Percentiles rank a stretch among this genome's conserved stretches.
phyloP scores from a whole-genome alignment of 2,113 vertebrate species.

The Chionodraco myersi region DNA sequence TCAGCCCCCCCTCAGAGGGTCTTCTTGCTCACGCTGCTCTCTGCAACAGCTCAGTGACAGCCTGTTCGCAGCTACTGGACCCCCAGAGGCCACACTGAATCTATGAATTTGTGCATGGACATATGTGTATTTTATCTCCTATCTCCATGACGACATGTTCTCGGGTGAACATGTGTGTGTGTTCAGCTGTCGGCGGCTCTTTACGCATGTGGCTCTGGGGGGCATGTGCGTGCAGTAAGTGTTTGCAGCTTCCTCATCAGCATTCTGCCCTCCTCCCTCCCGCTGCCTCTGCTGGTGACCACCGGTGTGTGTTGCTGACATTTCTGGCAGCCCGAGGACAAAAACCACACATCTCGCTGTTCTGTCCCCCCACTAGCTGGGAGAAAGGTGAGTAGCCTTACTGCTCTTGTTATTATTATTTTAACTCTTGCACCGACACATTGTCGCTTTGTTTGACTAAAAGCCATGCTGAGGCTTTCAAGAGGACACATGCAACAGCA shows the following conservation, averaged over 20 bases:
- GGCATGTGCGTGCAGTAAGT: conserved; percentile 8
- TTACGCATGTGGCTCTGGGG: conserved; percentile 10
- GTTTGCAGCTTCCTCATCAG: conserved; percentile 44
- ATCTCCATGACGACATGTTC: background rate
- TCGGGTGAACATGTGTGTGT: background rate
- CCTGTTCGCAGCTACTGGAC: background rate
- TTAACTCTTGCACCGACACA: conserved; percentile 23
- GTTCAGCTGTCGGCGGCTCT: background rate
- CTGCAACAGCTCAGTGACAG: conserved; percentile 34
- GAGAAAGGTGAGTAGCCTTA: conserved; percentile 39
- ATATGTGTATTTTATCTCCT: conserved; percentile 5
- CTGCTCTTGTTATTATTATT: conserved; percentile 25
- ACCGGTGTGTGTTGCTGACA: conserved; percentile 66
- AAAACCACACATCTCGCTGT: conserved; percentile 50
- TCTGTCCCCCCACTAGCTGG: conserved; percentile 19
- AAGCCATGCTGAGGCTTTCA: conserved; percentile 19
- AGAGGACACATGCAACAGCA: conserved; percentile 16
- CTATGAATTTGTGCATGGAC: conserved; percentile 11
- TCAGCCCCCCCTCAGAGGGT: conserved; percentile 30
- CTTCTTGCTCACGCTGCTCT: conserved; percentile 10
- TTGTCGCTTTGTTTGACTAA: conserved; percentile 17
- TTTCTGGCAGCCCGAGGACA: conserved; percentile 61
- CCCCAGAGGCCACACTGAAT: conserved; percentile 11
- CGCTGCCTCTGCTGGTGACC: conserved; percentile 43
- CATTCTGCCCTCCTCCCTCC: conserved; percentile 55